Percentiles rank a stretch among this genome's conserved stretches.
These are phyloP conservation scores for Phaenicophaeus curvirostris DNA, from an alignment of 2,797 vertebrate species.

Conservation along the genomic window DNA sequence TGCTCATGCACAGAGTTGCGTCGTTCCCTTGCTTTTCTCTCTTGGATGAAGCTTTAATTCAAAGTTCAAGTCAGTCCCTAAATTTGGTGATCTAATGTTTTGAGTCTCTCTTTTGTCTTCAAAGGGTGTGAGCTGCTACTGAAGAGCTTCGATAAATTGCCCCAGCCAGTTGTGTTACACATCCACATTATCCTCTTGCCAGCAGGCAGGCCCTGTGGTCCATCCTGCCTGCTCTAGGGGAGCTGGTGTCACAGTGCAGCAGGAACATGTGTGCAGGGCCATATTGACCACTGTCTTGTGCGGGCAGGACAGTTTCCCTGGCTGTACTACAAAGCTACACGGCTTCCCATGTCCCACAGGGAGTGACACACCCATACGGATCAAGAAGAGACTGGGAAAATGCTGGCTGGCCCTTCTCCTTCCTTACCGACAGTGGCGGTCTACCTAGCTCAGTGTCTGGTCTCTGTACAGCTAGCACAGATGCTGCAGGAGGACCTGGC, in stretches of 20 bases:
- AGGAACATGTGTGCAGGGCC: not conserved
- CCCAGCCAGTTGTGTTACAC: not conserved
- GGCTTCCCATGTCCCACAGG: not conserved
- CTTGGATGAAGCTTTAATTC: not conserved
- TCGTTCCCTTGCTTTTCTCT: not conserved
- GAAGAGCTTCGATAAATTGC: not conserved
- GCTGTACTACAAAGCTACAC: not conserved
- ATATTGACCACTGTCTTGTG: accelerated
- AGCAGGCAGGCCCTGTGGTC: not conserved
- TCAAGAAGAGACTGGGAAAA: not conserved
- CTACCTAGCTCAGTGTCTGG: not conserved
- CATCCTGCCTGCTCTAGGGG: accelerated
- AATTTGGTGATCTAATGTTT: not conserved
- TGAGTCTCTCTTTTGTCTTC: constrained; percentile 3
- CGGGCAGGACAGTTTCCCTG: not conserved
- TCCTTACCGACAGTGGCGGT: not conserved
- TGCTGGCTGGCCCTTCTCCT: not conserved
- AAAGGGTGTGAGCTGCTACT: not conserved
- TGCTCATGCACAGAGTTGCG: not conserved
- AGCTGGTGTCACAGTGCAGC: accelerated
- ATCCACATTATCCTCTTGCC: not conserved
- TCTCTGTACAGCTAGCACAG: accelerated
- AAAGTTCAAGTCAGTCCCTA: not conserved
- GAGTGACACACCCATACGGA: not conserved
- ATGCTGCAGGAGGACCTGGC: not conserved